phyloP scores from a whole-genome alignment of 2,113 vertebrate genomes.

The Acanthisitta chloris region DNA sequence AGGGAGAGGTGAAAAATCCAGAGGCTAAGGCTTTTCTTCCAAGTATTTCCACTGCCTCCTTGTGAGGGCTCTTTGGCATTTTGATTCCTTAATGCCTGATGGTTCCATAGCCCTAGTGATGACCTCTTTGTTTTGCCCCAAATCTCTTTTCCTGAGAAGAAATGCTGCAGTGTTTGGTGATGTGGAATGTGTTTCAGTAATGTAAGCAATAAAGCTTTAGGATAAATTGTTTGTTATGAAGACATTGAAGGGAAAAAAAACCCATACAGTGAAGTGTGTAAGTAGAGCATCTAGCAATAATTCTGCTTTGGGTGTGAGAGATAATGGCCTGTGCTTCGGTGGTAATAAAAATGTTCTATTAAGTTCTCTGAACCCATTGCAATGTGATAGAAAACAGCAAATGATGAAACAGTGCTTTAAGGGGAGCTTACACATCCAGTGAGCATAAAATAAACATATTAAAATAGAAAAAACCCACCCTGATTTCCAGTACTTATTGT shows the following conservation, averaged over 20 bases:
- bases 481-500: slow-evolving; percentile 72
- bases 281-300: slow-evolving; percentile 30
- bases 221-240: slow-evolving; percentile 24
- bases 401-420: slow-evolving; percentile 51
- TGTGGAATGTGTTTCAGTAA: not conserved
- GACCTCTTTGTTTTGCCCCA: not conserved
- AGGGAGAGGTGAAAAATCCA: not conserved
- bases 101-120: not conserved
- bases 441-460: slow-evolving; percentile 75
- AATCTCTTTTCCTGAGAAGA: not conserved
- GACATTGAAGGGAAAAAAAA: not conserved
- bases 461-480: slow-evolving; percentile 33
- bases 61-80: not conserved
- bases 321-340: slow-evolving; percentile 12
- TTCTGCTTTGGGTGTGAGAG: not conserved
- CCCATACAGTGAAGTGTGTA: not conserved
- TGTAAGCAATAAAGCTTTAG: not conserved
- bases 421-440: slow-evolving; percentile 57
- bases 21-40: not conserved
- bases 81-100: not conserved
- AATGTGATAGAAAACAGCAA: slow-evolving; percentile 22
- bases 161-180: not conserved
- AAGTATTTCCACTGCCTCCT: not conserved
- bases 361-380: slow-evolving; percentile 43
- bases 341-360: slow-evolving; percentile 42